Evolutionary conservation across 1,140 invertebrate species (phyloP).

Genomic region (Popillia japonica): DNA sequence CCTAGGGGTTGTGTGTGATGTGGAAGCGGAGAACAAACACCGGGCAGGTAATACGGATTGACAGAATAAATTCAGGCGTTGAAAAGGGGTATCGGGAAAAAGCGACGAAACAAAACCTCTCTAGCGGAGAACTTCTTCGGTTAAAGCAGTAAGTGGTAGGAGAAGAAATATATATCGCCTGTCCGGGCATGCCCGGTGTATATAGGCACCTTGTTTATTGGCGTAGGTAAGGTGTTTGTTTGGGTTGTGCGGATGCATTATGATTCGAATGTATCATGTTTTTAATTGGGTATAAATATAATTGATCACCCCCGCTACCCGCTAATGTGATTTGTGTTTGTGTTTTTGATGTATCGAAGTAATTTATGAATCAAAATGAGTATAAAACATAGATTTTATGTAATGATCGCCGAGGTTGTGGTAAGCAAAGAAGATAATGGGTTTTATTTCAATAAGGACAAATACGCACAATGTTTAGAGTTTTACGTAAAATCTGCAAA

Average conservation of each 20-base stretch:
- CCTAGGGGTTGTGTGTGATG: constrained; percentile 2
- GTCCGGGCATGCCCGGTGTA: background rate
- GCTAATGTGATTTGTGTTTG: constrained; percentile 24
- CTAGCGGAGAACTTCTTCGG: background rate
- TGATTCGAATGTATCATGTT: background rate
- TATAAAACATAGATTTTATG: too few species aligned
- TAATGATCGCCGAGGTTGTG: too few species aligned
- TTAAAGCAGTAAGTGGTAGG: background rate
- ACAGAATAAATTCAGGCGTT: constrained; percentile 5
- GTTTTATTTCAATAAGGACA: too few species aligned
- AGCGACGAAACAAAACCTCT: background rate
- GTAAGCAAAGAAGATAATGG: too few species aligned
- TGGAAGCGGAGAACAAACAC: background rate
- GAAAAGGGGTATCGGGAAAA: background rate
- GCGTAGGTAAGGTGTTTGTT: background rate
- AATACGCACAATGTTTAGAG: too few species aligned
- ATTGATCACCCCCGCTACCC: too few species aligned
- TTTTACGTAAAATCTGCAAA: too few species aligned
- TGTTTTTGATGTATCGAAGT: constrained; percentile 36
- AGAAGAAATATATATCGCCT: background rate
- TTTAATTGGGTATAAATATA: constrained; percentile 7
- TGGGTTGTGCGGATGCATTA: background rate
- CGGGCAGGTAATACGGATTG: background rate
- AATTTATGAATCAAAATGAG: constrained; percentile 38
- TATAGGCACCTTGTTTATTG: background rate